Conservation (phyloP, 2,797 vertebrate species). For the Prunella strophiata region DNA sequence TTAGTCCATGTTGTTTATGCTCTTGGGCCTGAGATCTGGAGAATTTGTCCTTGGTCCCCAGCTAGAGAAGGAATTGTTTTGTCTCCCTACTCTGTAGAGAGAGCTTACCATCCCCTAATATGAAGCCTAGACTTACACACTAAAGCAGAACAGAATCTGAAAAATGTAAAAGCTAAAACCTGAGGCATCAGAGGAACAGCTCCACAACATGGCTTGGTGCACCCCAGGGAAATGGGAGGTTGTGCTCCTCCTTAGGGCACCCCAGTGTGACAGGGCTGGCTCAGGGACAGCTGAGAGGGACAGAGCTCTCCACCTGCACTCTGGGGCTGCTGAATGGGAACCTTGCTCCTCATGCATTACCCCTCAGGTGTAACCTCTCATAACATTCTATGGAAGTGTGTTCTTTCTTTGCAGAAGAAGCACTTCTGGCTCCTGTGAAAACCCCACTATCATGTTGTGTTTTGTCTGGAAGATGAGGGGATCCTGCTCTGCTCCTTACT, state of each 20-base stretch:
- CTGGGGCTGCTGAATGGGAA: neutral
- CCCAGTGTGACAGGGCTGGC: neutral
- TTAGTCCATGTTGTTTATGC: too few relatives aligned
- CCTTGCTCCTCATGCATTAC: rapidly evolving
- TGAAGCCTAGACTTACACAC: too few relatives aligned
- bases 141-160: too few relatives aligned
- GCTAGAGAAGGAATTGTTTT: too few relatives aligned
- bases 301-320: neutral
- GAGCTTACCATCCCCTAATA: too few relatives aligned
- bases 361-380: neutral
- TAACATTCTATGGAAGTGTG: rapidly evolving
- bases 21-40: too few relatives aligned
- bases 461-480: neutral
- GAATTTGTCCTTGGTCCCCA: too few relatives aligned
- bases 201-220: neutral
- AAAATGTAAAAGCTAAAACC: too few relatives aligned
- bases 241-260: neutral
- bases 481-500: neutral
- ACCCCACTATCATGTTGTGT: rapidly evolving
- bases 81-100: too few relatives aligned
- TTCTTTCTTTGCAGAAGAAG: neutral
- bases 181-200: neutral
- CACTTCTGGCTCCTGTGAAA: neutral
- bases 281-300: rapidly evolving
- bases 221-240: neutral